Evolutionary conservation across 2,797 vertebrate genomes (phyloP).

Genomic region (Orestias chungarensis): DNA sequence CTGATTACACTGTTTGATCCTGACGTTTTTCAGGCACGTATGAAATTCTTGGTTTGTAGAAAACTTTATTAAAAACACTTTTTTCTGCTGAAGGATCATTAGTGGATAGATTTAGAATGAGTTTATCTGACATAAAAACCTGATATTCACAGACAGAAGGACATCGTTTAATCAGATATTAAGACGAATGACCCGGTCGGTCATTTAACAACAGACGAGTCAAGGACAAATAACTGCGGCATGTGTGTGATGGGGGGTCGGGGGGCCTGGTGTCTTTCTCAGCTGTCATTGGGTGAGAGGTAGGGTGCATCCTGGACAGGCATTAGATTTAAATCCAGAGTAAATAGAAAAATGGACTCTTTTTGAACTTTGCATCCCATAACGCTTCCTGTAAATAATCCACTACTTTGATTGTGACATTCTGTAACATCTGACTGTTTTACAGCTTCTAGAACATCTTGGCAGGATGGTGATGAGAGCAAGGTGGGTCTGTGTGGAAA

Average conservation of each 20-base stretch:
- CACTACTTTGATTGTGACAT: constrained; percentile 41
- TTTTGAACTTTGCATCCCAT: background rate
- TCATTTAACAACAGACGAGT: background rate
- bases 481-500: constrained; percentile 72
- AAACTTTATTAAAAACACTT: background rate
- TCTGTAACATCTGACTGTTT: constrained; percentile 68
- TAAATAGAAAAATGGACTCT: background rate
- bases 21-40: background rate
- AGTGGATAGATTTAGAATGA: background rate
- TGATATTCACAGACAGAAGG: background rate
- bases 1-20: too few species aligned
- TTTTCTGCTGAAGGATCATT: background rate
- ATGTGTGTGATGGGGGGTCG: background rate
- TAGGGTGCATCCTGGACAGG: too few species aligned
- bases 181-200: background rate
- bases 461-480: constrained; percentile 84
- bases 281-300: too few species aligned
- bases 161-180: background rate
- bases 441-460: constrained; percentile 83
- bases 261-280: too few species aligned
- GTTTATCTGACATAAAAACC: background rate
- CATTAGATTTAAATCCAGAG: background rate
- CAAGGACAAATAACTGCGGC: background rate
- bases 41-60: background rate
- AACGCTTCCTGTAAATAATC: constrained; percentile 19